Conservation (phyloP, 2,113 vertebrate genomes). For the Jacana jacana region DNA sequence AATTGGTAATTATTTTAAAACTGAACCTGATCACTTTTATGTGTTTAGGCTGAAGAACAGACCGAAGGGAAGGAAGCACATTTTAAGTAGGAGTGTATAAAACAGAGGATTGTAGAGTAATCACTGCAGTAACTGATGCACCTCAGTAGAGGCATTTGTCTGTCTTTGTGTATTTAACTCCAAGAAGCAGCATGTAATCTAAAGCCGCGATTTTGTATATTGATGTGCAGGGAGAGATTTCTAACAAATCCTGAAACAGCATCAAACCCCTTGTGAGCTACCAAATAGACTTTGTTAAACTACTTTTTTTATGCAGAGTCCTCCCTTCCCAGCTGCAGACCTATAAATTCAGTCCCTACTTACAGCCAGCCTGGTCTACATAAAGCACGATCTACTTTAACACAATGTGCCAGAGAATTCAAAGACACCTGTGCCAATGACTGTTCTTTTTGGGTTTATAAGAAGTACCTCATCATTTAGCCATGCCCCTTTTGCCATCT, state of each 20-base stretch:
- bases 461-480: conserved; percentile 85
- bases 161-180: neutral
- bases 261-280: neutral
- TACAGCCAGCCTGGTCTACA: neutral
- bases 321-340: neutral
- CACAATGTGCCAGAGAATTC: neutral
- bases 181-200: neutral
- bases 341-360: neutral
- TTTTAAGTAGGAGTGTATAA: neutral
- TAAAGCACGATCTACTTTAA: neutral
- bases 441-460: neutral
- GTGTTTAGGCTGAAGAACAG: neutral
- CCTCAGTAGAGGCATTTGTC: neutral
- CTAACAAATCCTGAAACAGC: neutral
- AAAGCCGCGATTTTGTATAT: neutral
- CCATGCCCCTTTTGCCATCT: conserved; percentile 84
- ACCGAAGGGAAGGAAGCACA: neutral
- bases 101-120: neutral
- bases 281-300: neutral
- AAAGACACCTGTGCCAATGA: accelerated
- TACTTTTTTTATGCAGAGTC: neutral
- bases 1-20: neutral
- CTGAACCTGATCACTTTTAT: neutral
- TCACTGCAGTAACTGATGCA: neutral
- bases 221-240: neutral